Evolutionary conservation across 2,797 vertebrate species (phyloP).

Genomic region (Galagoides demidoff): DNA sequence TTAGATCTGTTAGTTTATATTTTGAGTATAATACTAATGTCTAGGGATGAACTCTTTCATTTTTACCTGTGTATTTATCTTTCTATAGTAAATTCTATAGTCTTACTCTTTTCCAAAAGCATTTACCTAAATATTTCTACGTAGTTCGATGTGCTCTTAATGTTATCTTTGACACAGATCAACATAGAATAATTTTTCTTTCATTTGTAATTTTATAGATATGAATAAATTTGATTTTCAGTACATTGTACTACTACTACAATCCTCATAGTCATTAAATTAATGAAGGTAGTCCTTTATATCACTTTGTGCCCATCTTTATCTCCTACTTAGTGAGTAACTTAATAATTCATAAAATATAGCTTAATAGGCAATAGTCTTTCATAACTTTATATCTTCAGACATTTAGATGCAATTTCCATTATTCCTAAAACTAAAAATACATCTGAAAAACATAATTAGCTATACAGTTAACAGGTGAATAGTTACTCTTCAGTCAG

Average conservation of each 20-base stretch:
- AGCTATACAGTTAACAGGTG: background rate
- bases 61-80: background rate
- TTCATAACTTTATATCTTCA: constrained; percentile 7
- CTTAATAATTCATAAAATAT: background rate
- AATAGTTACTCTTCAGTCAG: background rate
- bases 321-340: background rate
- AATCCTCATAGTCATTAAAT: background rate
- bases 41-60: background rate
- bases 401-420: constrained; percentile 9
- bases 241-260: background rate
- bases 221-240: background rate
- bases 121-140: constrained; percentile 8
- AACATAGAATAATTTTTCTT: background rate
- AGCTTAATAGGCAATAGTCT: background rate
- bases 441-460: background rate
- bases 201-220: background rate
- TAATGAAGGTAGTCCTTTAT: background rate
- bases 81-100: background rate
- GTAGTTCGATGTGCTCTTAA: background rate
- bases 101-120: background rate
- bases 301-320: background rate
- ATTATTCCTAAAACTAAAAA: background rate
- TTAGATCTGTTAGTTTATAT: background rate
- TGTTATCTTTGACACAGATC: background rate
- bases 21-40: background rate